Base-by-base conservation (phyloP, 1,140 invertebrate species). In the Oedothorax gibbosus region DNA sequence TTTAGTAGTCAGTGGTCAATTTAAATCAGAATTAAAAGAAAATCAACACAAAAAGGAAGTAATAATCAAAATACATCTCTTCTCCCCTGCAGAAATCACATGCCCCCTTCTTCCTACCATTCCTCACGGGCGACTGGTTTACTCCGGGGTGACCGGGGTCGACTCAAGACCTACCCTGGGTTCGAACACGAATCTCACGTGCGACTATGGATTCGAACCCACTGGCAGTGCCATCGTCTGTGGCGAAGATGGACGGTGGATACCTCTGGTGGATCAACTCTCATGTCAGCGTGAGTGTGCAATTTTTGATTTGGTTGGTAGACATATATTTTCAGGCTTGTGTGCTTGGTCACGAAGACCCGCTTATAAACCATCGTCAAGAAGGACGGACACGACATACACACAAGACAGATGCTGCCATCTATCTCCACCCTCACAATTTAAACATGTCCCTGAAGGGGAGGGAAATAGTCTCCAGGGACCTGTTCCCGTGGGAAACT, bases 211-310 rank as follows among this genome's bases (percentile, higher is more conserved):
- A 0, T 85, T 77, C 71, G 21, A 75, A 18, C 18, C 49, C 3
- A 21, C 64, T 8, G 83, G 75, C 6, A 64, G 54, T 11, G 64
- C 83, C 0, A 65, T 85, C 3, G 0, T 76, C 0, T 85, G 83
- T 20, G 62, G 35, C 9, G 73, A 78, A 15, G 51, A 53, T 60
- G 87, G 86, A 56, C 6, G n/a, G 7, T 87, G 87, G 87, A 35
- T 35, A 5, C 35, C 35, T 5, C 69, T 56, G 7, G 56, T 51
- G 7, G 56, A 75, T 12, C 69, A 68, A 2, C 86, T 86, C 9
- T 18, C 82, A 20, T 87, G 87, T 49, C 57, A 81, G 20, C 71
- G 87, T 87, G 82, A 84, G 77, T 72, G 14, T 7, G 14, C 1
- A 35, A 35, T 5, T 35, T 35, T 35, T 35, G 35, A 35, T 35